Percentiles rank a stretch among this genome's conserved stretches.
These are phyloP conservation scores for Leguminivora glycinivorella DNA, from an alignment of 1,140 invertebrate species.

Conservation along the genomic window DNA sequence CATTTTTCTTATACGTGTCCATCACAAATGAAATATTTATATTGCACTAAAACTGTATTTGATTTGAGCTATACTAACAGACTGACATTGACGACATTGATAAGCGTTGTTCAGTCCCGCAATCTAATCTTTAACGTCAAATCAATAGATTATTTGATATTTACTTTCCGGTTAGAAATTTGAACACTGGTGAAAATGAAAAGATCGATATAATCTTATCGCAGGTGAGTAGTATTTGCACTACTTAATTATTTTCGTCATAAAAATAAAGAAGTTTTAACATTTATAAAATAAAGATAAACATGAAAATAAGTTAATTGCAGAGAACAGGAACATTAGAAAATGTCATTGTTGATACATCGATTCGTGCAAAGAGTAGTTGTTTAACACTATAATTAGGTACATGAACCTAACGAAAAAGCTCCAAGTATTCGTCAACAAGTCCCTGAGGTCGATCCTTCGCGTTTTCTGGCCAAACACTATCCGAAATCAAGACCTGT, in stretches of 20 bases:
- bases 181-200: not conserved
- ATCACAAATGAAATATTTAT: conserved; percentile 31
- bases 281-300: too few relatives aligned
- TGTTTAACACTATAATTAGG: too few relatives aligned
- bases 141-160: conserved; percentile 27
- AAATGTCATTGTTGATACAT: too few relatives aligned
- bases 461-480: too few relatives aligned
- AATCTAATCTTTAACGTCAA: conserved; percentile 25
- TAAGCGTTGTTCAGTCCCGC: conserved; percentile 1
- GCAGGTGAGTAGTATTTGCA: not conserved
- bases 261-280: not conserved
- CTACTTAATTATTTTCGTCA: not conserved
- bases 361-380: too few relatives aligned
- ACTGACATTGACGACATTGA: conserved; percentile 16
- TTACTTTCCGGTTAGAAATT: not conserved
- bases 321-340: too few relatives aligned
- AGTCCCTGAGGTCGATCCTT: too few relatives aligned
- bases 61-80: not conserved
- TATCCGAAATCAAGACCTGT: too few relatives aligned
- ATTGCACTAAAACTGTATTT: not conserved
- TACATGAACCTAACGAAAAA: too few relatives aligned
- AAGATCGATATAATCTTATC: not conserved
- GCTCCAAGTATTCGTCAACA: too few relatives aligned
- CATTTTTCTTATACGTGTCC: conserved; percentile 7
- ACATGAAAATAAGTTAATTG: too few relatives aligned